Evolutionary conservation across 2,113 vertebrate species (phyloP).

Genomic region (Geococcyx californianus): DNA sequence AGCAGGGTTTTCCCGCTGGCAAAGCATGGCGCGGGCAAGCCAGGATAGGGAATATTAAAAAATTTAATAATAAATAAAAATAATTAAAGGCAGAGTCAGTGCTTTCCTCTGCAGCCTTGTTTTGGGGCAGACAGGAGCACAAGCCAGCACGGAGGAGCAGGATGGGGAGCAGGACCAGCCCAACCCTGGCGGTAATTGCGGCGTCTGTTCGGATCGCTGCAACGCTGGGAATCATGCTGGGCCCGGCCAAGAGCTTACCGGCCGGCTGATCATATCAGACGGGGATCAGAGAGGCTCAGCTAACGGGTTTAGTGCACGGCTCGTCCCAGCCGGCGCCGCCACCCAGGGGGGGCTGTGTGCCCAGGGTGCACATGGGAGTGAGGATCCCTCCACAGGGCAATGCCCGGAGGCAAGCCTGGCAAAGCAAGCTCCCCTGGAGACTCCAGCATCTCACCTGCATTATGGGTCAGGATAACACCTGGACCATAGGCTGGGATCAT

Average conservation of each 20-base stretch:
- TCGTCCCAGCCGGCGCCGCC: not conserved
- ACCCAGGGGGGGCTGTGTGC: fast-evolving
- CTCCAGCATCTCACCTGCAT: fast-evolving
- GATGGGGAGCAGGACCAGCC: not conserved
- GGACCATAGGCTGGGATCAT: too few species aligned
- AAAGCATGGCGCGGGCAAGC: fast-evolving
- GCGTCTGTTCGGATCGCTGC: slow-evolving; percentile 12
- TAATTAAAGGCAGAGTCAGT: not conserved
- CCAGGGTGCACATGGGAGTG: not conserved
- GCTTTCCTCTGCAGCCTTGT: not conserved
- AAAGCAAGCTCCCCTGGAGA: not conserved
- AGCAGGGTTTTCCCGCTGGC: not conserved
- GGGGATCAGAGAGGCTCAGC: slow-evolving; percentile 60
- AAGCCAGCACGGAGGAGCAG: not conserved
- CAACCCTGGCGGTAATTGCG: not conserved
- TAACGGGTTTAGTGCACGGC: slow-evolving; percentile 4
- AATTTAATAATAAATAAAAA: not conserved
- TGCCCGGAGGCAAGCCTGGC: fast-evolving
- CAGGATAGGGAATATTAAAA: not conserved
- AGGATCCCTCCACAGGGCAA: fast-evolving
- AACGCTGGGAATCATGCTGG: slow-evolving; percentile 9
- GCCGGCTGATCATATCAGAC: slow-evolving; percentile 17
- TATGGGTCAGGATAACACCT: too few species aligned
- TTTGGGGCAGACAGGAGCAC: not conserved
- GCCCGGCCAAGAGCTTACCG: not conserved